Base-by-base conservation (phyloP, 2,113 vertebrate species). In the Rousettus leschenaultii region DNA sequence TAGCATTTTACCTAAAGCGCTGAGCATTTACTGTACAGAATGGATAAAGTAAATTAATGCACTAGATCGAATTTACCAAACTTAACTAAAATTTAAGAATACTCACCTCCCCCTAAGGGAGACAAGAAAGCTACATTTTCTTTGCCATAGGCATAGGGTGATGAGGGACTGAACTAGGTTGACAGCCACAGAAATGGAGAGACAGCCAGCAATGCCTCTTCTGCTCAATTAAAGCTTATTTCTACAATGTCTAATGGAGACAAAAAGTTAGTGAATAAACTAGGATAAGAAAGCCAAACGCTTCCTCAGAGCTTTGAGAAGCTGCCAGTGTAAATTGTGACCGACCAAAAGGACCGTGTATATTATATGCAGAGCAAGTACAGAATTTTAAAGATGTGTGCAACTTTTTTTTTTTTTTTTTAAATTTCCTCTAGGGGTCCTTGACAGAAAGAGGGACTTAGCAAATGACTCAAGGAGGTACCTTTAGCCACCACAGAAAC, bases 271-370 rank as follows among this genome's bases (percentile, higher is more conserved):
- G 33, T 22, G 22, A 45, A 63, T 19, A 59, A 51, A 53, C 14
- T 24, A 8, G 65, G 65, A 15, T 5, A 19, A 61, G 68, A 57
- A 68, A 77, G 75, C 33, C n/a, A 30, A 40, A 51, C 0, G 2
- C 28, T 14, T n/a, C 22, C 40, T 65, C 45, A 28, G 16, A 55
- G 75, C 18, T 74, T 57, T 40, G 2, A 66, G 65, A 77, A 87
- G 61, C 14, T 3, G 1, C 33, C 26, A 57, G 13, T 10, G 4
- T 5, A 24, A n/a, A 33, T 6, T 1, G 2, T 5, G 5, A 35
- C 24, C 18, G 55, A 65, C 24, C 94, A 21, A 55, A 77, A 55
- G 48, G 78, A 66, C 10, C 13, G 0, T 1, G 12, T 6, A 1
- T 33, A 33, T 61, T 22, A 16, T 22, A 38, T 33, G 30, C 0